Percentiles rank a stretch among this genome's conserved stretches.
phyloP scores from a whole-genome alignment of 2,888 invertebrate species.

The Strigamia maritima region DNA sequence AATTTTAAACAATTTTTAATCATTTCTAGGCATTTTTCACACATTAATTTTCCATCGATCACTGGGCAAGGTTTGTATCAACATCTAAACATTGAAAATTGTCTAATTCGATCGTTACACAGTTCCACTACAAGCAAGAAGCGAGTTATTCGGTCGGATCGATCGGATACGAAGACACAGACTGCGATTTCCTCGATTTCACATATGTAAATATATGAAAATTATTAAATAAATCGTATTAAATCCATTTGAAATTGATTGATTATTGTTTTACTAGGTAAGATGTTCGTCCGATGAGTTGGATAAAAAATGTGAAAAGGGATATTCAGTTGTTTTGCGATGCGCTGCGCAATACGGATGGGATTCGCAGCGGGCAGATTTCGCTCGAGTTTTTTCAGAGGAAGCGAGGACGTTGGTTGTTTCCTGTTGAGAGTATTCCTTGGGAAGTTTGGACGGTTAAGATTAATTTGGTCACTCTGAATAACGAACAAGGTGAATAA shows the following conservation, averaged over 20 bases:
- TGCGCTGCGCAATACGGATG: conserved; percentile 50
- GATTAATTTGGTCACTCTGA: conserved; percentile 79
- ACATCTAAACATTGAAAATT: neutral
- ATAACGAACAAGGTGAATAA: conserved; percentile 68
- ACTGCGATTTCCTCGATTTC: conserved; percentile 96
- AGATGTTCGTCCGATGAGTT: conserved; percentile 77
- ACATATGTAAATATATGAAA: conserved; percentile 92
- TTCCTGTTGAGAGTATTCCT: conserved; percentile 85
- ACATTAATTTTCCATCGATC: conserved; percentile 86
- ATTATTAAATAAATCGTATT: too few species aligned
- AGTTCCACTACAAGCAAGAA: conserved; percentile 88
- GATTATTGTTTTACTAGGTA: conserved; percentile 54
- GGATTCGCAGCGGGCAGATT: conserved; percentile 59
- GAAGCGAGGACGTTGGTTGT: conserved; percentile 83
- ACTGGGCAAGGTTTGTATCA: conserved; percentile 65
- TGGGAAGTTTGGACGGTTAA: conserved; percentile 99
- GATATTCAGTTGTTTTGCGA: conserved; percentile 62
- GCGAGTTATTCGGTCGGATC: conserved; percentile 94
- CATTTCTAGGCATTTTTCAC: conserved; percentile 69
- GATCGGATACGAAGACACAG: conserved; percentile 91
- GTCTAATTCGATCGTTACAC: conserved; percentile 15
- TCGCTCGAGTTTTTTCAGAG: conserved; percentile 93
- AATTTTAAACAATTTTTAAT: neutral
- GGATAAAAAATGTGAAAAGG: conserved; percentile 58
- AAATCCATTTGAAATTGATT: neutral